Evolutionary conservation across 1,140 invertebrate genomes (phyloP).

Genomic region (Anadara kagoshimensis): DNA sequence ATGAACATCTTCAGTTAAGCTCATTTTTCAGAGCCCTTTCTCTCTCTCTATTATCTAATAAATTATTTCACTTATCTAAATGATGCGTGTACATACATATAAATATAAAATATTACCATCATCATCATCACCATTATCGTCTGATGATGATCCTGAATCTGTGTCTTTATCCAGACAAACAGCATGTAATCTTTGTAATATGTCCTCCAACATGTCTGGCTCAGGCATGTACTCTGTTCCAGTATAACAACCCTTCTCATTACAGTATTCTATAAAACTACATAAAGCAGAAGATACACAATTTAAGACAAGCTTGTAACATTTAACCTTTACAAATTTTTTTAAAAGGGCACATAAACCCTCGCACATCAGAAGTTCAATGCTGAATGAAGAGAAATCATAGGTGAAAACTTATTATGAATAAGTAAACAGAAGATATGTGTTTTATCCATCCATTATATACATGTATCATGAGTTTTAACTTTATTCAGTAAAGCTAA

Average conservation of each 20-base stretch:
- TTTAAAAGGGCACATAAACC: neutral
- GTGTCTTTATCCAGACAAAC: constrained; percentile 16
- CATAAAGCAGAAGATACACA: no score
- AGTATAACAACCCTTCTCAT: constrained; percentile 37
- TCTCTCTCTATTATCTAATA: neutral
- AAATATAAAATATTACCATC: neutral
- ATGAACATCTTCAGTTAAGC: neutral
- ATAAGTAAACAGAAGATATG: neutral
- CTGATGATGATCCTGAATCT: neutral
- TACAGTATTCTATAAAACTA: constrained; percentile 50
- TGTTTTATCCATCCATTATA: neutral
- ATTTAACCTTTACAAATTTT: no score
- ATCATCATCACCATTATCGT: neutral
- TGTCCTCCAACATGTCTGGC: constrained; percentile 48
- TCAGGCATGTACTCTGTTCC: constrained; percentile 38
- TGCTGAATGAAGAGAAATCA: neutral
- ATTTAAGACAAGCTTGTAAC: no score
- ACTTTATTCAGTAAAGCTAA: no score
- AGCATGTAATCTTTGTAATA: constrained; percentile 38
- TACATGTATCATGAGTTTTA: neutral
- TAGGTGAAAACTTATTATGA: neutral
- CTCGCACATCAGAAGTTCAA: neutral
- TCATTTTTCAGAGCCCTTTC: neutral
- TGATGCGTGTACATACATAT: neutral
- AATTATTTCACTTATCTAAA: neutral